Evolutionary conservation across 2,797 vertebrate species (phyloP), one percentile per base, ranked within the genome.

Genomic region (Anguilla pacifica): DNA sequence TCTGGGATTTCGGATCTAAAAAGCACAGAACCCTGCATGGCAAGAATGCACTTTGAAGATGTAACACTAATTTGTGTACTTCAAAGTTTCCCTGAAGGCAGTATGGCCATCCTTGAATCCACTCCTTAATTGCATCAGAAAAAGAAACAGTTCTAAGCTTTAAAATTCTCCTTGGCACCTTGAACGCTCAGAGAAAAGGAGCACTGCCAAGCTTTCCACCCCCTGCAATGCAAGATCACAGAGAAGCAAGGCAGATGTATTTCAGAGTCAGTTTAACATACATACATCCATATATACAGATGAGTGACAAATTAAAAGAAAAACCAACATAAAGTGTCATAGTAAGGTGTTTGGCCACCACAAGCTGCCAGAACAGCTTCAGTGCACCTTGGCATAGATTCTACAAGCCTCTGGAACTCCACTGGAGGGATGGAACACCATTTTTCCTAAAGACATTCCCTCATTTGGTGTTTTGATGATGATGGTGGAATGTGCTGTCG

Each of bases 181-280:
- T 86, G 74, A 74, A 55, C 46, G 43, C 11, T 7, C 35, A 51
- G 46, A 46, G 55, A 61, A 57, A 17, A 31, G 81, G 72, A 25
- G 6, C 13, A 13, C 55, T 51, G 22, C 74, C 5, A 39, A 46
- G 35, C 39, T 7, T 49, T 2, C 13, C 86, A 19, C 28, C 28
- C 35, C 55, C 31, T 77, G 25, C 4, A 15, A 79, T 82, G n/a
- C 25, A 19, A 28, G 53, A 64, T 19, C 51, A 39, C 55, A 51
- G 39, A 28, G 39, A 61, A 3, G 22, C 10, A 19, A 17, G 35
- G 64, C 31, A 53, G 2, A 25, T 67, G 19, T 28, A 15, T 51
- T 85, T 90, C 86, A 11, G 86, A 91, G 92, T 92, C 90, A 91
- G 79, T 87, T 89, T 85, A 51, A 46, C 53, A 28, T 17, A 49